These are phyloP conservation scores for Mobula birostris DNA, from an alignment of 2,113 vertebrate genomes.

Conservation along the genomic window DNA sequence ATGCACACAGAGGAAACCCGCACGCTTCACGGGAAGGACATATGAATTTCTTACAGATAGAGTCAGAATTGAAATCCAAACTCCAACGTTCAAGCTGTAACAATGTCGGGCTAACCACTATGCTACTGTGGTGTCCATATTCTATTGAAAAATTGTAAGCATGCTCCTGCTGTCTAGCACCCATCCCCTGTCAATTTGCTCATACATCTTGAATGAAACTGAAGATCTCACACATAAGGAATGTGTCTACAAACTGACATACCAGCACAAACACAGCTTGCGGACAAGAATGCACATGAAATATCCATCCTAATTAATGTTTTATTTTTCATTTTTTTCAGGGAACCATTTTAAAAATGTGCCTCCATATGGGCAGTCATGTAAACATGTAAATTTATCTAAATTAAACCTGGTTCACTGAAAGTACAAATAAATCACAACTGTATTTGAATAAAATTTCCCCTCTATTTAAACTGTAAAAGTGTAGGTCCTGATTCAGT, in stretches of 20 bases:
- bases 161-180: too few relatives aligned
- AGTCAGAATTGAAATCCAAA: too few relatives aligned
- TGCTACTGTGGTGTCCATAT: too few relatives aligned
- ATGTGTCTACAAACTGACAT: background rate
- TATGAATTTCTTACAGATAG: too few relatives aligned
- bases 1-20: too few relatives aligned
- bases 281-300: too few relatives aligned
- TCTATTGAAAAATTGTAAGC: background rate
- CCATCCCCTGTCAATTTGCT: too few relatives aligned
- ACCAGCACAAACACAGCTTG: background rate
- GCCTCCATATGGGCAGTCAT: background rate
- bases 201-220: background rate
- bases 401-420: background rate
- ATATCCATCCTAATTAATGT: background rate
- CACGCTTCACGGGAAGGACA: too few relatives aligned
- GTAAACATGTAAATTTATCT: background rate
- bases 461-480: background rate
- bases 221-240: background rate
- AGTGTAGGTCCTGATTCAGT: background rate
- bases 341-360: background rate
- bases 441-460: background rate
- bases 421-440: background rate
- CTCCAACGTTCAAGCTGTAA: too few relatives aligned
- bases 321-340: background rate
- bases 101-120: too few relatives aligned